Evolutionary conservation across 2,888 invertebrate species (phyloP), one percentile per base, ranked within the genome.

Genomic region (Labia minor): DNA sequence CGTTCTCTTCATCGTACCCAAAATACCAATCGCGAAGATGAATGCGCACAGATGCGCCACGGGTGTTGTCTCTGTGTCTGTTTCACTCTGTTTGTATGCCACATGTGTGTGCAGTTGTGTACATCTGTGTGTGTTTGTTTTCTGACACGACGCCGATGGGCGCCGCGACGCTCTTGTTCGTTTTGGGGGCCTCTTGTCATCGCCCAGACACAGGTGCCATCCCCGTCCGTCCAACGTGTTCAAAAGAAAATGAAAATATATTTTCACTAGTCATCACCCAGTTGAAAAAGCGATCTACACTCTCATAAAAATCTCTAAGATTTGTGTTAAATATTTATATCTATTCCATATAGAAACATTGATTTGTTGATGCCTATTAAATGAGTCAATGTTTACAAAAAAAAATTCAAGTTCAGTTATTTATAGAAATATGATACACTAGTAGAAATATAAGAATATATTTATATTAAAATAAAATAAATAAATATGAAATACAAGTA

Each of bases 21-120:
- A 49, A 49, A 49, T 49, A 49, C 49, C 49, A 16, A 49, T 49
- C 49, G 49, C 49, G 49, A 49, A 49, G 49, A 49, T 49, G 49
- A 49, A 49, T 49, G 49, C 49, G 49, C 49, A 49, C 49, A 49
- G 49, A 49, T 49, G 49, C 49, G 49, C 49, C 49, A 49, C 49
- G 49, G 14, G 49, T 49, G 49, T 49, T 49, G 49, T 14, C 14
- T n/a, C 14, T 11, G n/a, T 16, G 16, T 16, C 14, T 49, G 49
- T 49, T 11, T 49, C 3, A 2, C 49, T 11, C 16, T 49, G 49
- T 49, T n/a, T 11, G 2, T 11, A n/a, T 3, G 14, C 14, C 16
- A n/a, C 16, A 49, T 49, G 49, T 49, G 16, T 4, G 33, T 33
- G 33, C 11, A 11, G 6, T 6, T 33, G 33, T 33, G 49, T 49